These are phyloP conservation scores for Odontocolon sp. DNA, from an alignment of 2,888 invertebrate species.

Conservation along the genomic window DNA sequence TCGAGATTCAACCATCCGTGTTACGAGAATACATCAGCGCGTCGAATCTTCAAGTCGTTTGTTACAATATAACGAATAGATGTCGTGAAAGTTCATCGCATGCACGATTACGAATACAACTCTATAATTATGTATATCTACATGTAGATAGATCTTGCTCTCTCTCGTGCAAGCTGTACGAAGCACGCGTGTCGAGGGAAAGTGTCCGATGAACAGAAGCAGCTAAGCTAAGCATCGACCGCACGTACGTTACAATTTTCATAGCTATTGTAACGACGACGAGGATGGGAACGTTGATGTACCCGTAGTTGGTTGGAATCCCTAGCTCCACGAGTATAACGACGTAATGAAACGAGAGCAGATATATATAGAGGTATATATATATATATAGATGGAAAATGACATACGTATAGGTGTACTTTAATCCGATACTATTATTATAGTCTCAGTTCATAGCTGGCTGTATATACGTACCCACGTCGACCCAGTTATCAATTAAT, in stretches of 20 bases:
- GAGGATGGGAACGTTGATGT: neutral
- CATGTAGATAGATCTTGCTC: neutral
- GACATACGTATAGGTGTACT: too few relatives aligned
- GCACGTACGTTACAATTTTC: neutral
- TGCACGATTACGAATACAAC: neutral
- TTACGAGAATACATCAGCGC: slow-evolving; percentile 8
- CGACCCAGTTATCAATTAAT: neutral
- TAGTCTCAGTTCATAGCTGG: too few relatives aligned
- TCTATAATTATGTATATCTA: neutral
- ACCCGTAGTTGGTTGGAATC: neutral
- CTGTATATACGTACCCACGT: too few relatives aligned
- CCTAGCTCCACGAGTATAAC: too few relatives aligned
- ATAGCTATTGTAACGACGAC: neutral
- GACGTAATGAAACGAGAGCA: neutral
- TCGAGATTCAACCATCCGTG: slow-evolving; percentile 7
- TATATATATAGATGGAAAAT: too few relatives aligned
- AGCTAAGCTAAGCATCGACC: neutral
- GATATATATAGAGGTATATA: too few relatives aligned
- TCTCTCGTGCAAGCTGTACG: neutral
- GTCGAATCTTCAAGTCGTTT: neutral
- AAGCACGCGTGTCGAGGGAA: slow-evolving; percentile 13
- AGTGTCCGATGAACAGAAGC: slow-evolving; percentile 10
- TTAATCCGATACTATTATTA: too few relatives aligned
- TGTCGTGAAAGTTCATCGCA: slow-evolving; percentile 11
- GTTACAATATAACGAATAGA: neutral